Percentiles rank a stretch among this genome's conserved stretches.
Conservation (phyloP, 2,888 invertebrate species). For the Mesorhabditis belari region DNA sequence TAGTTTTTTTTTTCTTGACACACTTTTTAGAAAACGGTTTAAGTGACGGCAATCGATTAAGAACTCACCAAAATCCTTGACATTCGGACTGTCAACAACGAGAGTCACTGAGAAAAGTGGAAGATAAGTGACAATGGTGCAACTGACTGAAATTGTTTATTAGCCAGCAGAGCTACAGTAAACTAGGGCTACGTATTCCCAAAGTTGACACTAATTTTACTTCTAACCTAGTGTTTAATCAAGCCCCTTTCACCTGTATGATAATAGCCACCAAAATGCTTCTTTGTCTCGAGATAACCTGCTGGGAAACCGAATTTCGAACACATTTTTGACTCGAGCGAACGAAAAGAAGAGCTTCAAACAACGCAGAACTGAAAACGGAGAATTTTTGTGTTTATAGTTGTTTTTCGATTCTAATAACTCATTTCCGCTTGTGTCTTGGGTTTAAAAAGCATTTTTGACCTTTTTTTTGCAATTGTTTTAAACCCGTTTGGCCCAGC, state of each 20-base stretch:
- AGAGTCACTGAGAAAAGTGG: neutral
- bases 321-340: neutral
- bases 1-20: too few relatives aligned
- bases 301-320: neutral
- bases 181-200: too few relatives aligned
- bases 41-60: too few relatives aligned
- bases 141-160: neutral
- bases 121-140: neutral
- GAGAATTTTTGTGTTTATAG: too few relatives aligned
- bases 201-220: too few relatives aligned
- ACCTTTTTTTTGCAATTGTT: too few relatives aligned
- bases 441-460: too few relatives aligned
- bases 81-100: neutral
- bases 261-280: neutral
- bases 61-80: neutral
- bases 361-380: neutral
- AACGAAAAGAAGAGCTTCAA: neutral
- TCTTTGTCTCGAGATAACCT: neutral
- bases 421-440: neutral
- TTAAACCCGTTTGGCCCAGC: too few relatives aligned
- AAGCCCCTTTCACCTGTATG: too few relatives aligned
- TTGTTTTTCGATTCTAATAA: too few relatives aligned
- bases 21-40: too few relatives aligned
- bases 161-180: neutral
- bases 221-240: too few relatives aligned